Evolutionary conservation across 2,888 invertebrate species (phyloP), one percentile per base, ranked within the genome.

Genomic region (Rhaphigaster nebulosa): DNA sequence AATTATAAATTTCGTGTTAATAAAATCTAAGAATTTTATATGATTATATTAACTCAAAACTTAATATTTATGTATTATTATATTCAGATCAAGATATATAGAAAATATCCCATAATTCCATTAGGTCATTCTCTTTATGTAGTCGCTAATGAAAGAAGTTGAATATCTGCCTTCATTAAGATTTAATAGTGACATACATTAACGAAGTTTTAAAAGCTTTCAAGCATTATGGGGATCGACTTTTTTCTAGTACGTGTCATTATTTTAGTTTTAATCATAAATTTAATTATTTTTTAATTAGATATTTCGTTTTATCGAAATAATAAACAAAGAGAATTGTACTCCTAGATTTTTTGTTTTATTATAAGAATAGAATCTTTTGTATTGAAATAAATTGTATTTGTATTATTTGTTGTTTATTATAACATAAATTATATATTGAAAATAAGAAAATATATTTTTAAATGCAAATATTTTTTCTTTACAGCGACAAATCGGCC

Each of bases 51-150:
- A 20, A 76, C 34, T 76, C 18, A 34, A 76, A 76, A 65, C 0
- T 26, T 60, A 65, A 76, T 34, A 76, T 29, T 15, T 65, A 23
- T 38, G 38, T 20, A n/a, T n/a, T 38, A 23, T 1, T 34, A 4
- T 23, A 38, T 76, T 38, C 70, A 20, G 70, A 76, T 76, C 70
- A 76, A 76, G 70, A 76, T 76, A 76, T 76, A 38, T 76, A 34
- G 34, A 70, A 76, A 76, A 76, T 76, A 76, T 76, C 70, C 70
- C 70, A 76, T 38, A 76, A 76, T 76, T 76, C 70, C 70, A 76
- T 76, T 76, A 65, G 70, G 38, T 23, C 23, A 34, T 23, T 38
- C 20, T 10, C 8, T 76, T 18, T 38, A 1, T 38, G 70, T 1
- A 76, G 34, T 23, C 34, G 8, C 34, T 38, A 23, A 38, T 20